phyloP scores from a whole-genome alignment of 2,888 invertebrate species.

The Melieria crassipennis region DNA sequence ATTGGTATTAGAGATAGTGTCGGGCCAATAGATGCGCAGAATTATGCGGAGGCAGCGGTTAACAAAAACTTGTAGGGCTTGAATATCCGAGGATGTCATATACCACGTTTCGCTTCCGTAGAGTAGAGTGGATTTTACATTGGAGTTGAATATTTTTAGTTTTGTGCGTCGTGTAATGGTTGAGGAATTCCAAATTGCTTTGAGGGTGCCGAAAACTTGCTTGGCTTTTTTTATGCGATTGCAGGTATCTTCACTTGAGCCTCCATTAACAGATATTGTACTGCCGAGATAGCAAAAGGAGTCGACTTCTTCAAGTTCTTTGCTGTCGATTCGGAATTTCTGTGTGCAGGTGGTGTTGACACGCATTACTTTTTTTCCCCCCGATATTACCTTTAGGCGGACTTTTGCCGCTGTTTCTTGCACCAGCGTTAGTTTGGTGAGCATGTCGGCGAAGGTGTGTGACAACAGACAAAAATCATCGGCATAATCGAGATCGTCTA shows the following conservation, averaged over 20 bases:
- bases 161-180: neutral
- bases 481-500: neutral
- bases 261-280: neutral
- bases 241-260: neutral
- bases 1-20: too few relatives aligned
- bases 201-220: neutral
- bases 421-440: constrained; percentile 3
- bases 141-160: constrained; percentile 10
- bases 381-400: neutral
- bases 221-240: neutral
- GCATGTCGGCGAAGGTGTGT: neutral
- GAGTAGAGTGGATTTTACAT: constrained; percentile 3
- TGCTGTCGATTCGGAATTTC: neutral
- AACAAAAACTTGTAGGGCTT: too few relatives aligned
- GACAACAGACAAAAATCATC: constrained; percentile 4
- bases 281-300: neutral
- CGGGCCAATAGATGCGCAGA: too few relatives aligned
- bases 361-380: constrained; percentile 13
- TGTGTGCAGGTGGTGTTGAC: constrained; percentile 3
- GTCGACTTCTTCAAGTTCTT: too few relatives aligned
- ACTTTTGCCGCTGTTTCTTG: constrained; percentile 1
- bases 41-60: too few relatives aligned
- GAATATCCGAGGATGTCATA: neutral
- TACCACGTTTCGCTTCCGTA: constrained; percentile 3
- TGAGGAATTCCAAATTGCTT: neutral